These are phyloP conservation scores for Loxodonta africana DNA, from an alignment of 2,113 vertebrate genomes.

Conservation along the genomic window DNA sequence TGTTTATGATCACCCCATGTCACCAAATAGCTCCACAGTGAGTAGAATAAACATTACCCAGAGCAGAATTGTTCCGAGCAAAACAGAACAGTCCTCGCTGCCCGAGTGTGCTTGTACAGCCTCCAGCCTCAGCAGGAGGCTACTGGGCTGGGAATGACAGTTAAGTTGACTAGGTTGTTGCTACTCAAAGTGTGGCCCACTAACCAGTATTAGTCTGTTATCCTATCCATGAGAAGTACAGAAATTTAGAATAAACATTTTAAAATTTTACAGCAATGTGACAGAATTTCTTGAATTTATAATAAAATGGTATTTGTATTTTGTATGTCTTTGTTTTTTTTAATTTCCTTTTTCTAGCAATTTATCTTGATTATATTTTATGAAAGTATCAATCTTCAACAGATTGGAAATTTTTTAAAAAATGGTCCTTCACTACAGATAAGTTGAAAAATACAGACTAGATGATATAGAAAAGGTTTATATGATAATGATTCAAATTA, in stretches of 20 bases:
- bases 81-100: not conserved
- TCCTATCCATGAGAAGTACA: not conserved
- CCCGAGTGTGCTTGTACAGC: not conserved
- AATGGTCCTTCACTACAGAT: not conserved
- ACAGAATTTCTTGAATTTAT: not conserved
- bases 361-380: constrained; percentile 47
- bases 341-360: constrained; percentile 16
- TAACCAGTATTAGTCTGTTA: not conserved
- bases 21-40: not conserved
- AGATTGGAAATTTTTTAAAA: not conserved
- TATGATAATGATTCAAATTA: constrained; percentile 20
- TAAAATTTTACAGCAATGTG: not conserved
- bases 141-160: not conserved
- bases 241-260: not conserved
- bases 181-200: not conserved
- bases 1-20: not conserved
- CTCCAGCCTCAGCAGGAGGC: not conserved
- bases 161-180: not conserved
- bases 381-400: not conserved
- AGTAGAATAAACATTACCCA: not conserved
- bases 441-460: constrained; percentile 1
- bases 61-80: not conserved
- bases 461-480: not conserved
- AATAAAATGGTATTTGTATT: constrained; percentile 41
- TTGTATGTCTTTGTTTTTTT: not conserved